Evolutionary conservation across 2,113 vertebrate genomes (phyloP), one percentile per base, ranked within the genome.

Genomic region (Strix uralensis): DNA sequence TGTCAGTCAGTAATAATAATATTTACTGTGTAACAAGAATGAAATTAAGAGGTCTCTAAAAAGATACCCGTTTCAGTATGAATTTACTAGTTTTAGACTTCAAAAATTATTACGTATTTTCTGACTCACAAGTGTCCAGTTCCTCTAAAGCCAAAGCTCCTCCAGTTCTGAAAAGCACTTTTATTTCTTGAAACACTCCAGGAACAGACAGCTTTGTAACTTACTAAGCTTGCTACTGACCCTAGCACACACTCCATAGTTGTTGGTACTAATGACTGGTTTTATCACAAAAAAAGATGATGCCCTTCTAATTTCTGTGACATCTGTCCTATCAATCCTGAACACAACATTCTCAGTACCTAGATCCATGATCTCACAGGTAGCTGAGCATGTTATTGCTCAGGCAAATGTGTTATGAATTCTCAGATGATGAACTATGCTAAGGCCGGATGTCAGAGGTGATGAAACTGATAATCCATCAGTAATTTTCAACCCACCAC

Each of bases 381-480:
- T 98, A 98, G 94, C 86, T 87, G 87, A 98, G 97, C 97, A 93
- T 97, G 96, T 97, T 95, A 98, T 96, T 97, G 83, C 90, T 89
- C 87, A 93, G 87, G 83, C 29, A 97, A 97, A 97, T 32, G 61
- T 72, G 71, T 92, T 98, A 97, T 81, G 95, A 98, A 95, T 95
- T 92, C 89, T 97, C 94, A 91, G 77, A 98, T 98, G 97, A 98
- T 97, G 93, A 96, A 98, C 97, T 97, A 80, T 81, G 75, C 32
- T 57, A 90, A 96, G 97, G 91, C 86, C 88, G 88, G 81, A 96
- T 97, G 98, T 97, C 98, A 98, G 83, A 97, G 97, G 96, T 96
- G 96, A 94, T 97, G 97, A 97, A 97, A 96, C 85, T 96, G 96
- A 98, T 96, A 97, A 99, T 99, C 98, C 97, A 98, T 99, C 98